Conservation (phyloP, 2,888 invertebrate genomes). For the Metellina segmentata region DNA sequence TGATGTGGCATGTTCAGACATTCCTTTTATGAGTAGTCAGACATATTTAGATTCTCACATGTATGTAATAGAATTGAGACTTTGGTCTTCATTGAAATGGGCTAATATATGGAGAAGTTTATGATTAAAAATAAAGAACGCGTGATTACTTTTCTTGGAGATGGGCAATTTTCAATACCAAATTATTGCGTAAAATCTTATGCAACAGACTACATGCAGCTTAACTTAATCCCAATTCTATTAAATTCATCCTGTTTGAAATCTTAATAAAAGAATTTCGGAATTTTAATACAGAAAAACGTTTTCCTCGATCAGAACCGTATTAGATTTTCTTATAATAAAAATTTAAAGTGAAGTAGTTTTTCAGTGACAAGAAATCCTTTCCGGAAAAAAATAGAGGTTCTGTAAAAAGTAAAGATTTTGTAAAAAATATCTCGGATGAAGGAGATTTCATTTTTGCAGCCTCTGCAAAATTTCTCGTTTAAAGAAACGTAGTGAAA, state of each 20-base stretch:
- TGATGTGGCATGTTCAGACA: too few species aligned
- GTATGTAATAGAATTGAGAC: too few species aligned
- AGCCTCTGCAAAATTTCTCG: neutral
- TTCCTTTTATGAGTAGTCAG: too few species aligned
- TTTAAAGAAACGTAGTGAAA: neutral
- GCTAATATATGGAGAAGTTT: too few species aligned
- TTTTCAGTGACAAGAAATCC: neutral
- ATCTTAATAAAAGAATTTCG: neutral
- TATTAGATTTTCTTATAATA: neutral
- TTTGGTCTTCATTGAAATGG: too few species aligned
- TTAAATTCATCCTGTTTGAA: neutral
- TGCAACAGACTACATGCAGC: neutral
- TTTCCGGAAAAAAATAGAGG: neutral
- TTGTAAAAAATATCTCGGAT: neutral
- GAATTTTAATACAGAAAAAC: neutral
- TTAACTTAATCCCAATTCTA: neutral
- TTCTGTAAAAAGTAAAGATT: neutral
- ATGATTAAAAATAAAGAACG: too few species aligned
- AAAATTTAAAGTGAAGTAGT: neutral
- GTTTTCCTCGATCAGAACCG: neutral
- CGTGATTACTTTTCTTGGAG: too few species aligned
- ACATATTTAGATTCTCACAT: too few species aligned
- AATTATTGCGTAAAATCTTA: neutral
- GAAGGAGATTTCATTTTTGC: constrained; percentile 1
- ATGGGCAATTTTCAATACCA: too few species aligned